Base-by-base conservation (phyloP, 2,888 invertebrate species). In the Scotopteryx bipunctaria region DNA sequence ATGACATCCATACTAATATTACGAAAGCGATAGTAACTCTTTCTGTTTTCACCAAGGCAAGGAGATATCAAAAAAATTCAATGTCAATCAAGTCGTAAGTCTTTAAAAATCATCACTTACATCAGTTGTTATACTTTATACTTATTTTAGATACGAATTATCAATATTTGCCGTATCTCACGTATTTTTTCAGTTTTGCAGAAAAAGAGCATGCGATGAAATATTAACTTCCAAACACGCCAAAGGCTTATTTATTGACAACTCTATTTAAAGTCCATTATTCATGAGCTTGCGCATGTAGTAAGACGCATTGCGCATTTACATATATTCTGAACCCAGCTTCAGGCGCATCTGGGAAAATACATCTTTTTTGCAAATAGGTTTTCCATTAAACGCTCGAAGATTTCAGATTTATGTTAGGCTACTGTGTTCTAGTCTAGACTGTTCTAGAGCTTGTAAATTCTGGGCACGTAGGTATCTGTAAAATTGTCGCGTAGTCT, bases 261-360 rank as follows among this genome's bases (percentile, higher is more conserved):
- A 56, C 49, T 58, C 58, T 64, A 64, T 64, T 64, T 53, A 57
- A 54, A 59, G 62, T 84, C 70, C 77, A 85, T 85, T 78, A 83
- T 84, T 79, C 83, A 84, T 83, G 78, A 83, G 75, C 58, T 58
- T 67, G 73, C 70, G 66, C 69, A 73, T 73, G 58, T 49, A 37
- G 68, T 70, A 72, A 80, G 81, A 83, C 80, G 83, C 79, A 82
- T 76, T 78, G 82, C 77, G 78, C 75, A 83, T 85, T 84, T 83
- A 77, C 84, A 83, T 86, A 84, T 69, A 78, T 79, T 75, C 71
- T 67, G 66, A 64, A 77, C 54, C 53, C 57, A 1, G 50, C 69
- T 77, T 81, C 59, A 74, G 69, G 44, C 72, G 62, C 86, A 86
- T 78, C 80, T 86, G 86, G 54, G 16, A 71, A 76, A 13, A 80